Base-by-base conservation (phyloP, 2,797 vertebrate genomes). In the Hylomyscus alleni region DNA sequence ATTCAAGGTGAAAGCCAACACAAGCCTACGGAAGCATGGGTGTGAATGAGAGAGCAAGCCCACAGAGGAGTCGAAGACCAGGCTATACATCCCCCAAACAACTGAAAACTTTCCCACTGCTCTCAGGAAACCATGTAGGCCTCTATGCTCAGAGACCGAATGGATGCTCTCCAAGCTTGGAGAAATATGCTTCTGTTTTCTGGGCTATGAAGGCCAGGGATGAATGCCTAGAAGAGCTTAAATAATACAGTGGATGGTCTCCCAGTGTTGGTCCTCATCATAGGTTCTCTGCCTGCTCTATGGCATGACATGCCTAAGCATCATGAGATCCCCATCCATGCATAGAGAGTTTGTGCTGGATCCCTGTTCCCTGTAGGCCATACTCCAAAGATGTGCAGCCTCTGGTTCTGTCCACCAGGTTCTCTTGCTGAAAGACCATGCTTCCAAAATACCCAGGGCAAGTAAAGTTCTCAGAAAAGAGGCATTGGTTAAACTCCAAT, bases 391-490 rank as follows among this genome's bases (percentile, higher is more conserved):
- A 60, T 65, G 58, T 52, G 6, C 0, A 85, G 65, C 44, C 40
- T 37, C 17, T 34, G 17, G 67, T 81, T 34, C 47, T 75, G 34
- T 9, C 54, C 5, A 17, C 20, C 0, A 5, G 15, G 34, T 13
- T 72, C 44, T 95, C 76, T 26, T 44, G 34, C 31, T 24, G 8
- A 5, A 31, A 17, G 67, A 17, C 9, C 34, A 4, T 26, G 3
- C 26, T 15, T 93, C 52, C 76, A 76, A 97, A 95, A 24, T 17
- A 81, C 22, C 37, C 29, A 87, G 13, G n/a, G 50, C 37, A 75
- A 78, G 40, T 58, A 93, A 80, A 91, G 26, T 20, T 37, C 60
- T 73, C 52, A 31, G 2, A 34, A 81, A n/a, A 90, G 60, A 90
- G 85, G 20, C 56, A 19, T n/a, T 88, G 24, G 40, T 47, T n/a